These are phyloP conservation scores for Origma solitaria DNA, from an alignment of 2,113 vertebrate genomes.

Conservation along the genomic window DNA sequence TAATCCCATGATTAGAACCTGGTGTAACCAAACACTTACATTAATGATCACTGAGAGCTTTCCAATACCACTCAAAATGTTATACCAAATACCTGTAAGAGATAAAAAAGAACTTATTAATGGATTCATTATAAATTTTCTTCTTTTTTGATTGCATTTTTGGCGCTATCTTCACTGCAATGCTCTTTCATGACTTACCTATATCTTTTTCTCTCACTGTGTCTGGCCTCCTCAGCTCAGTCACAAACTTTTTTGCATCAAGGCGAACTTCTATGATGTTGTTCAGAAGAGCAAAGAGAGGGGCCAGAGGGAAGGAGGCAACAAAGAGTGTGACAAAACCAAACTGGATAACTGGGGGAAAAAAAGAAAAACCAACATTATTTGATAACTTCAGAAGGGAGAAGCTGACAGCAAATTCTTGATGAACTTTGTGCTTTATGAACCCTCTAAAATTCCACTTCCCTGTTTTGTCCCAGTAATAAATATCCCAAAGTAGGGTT, in stretches of 20 bases:
- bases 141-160: background rate
- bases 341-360: conserved; percentile 88
- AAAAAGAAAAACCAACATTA: rapidly evolving
- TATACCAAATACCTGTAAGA: conserved; percentile 93
- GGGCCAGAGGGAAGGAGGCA: conserved; percentile 95
- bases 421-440: background rate
- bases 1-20: background rate
- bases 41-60: conserved; percentile 99
- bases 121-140: background rate
- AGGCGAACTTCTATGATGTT: conserved; percentile 96
- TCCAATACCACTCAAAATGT: conserved; percentile 93
- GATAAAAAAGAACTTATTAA: background rate
- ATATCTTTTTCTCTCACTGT: conserved; percentile 94
- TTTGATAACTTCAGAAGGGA: background rate
- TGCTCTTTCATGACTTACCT: conserved; percentile 70
- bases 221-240: conserved; percentile 88
- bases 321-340: conserved; percentile 97
- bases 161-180: background rate
- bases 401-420: background rate
- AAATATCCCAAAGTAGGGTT: background rate
- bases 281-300: conserved; percentile 93
- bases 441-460: background rate
- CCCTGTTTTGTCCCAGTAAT: background rate
- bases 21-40: conserved; percentile 77
- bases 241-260: conserved; percentile 94